These are phyloP conservation scores for Aythya baeri DNA, from an alignment of 2,113 vertebrate species.

Conservation along the genomic window DNA sequence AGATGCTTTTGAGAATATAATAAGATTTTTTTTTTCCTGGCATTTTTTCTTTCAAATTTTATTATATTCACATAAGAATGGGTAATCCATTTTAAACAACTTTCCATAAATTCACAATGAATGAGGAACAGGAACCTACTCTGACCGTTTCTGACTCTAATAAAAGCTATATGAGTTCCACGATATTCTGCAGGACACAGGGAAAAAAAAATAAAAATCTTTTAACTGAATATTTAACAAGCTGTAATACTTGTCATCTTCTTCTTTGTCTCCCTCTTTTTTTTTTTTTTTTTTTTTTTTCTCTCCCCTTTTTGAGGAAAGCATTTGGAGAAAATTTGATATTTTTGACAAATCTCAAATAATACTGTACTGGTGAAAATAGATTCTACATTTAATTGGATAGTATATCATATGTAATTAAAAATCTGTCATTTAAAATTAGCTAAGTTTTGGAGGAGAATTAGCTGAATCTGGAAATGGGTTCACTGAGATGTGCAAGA, in stretches of 20 bases:
- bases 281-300: not conserved
- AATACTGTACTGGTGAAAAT: not conserved
- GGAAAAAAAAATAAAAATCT: not conserved
- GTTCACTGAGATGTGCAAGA: not conserved
- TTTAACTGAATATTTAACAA: not conserved
- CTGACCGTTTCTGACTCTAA: not conserved
- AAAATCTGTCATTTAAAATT: not conserved
- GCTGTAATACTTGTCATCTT: not conserved
- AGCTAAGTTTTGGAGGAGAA: not conserved
- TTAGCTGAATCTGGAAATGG: not conserved
- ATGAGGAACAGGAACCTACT: not conserved
- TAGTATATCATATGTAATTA: not conserved
- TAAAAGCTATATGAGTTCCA: not conserved
- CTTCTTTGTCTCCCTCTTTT: too few relatives aligned
- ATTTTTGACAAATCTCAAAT: not conserved
- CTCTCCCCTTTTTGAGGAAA: not conserved
- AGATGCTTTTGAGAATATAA: not conserved
- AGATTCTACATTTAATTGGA: not conserved
- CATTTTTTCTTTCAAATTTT: not conserved
- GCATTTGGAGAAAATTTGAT: not conserved
- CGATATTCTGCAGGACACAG: not conserved
- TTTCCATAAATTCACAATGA: not conserved
- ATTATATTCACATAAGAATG: not conserved
- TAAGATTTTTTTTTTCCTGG: not conserved
- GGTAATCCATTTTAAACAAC: not conserved